Percentiles rank a stretch among this genome's conserved stretches.
These are phyloP conservation scores for Neodiprion virginianus DNA, from an alignment of 1,140 invertebrate species.

Conservation along the genomic window DNA sequence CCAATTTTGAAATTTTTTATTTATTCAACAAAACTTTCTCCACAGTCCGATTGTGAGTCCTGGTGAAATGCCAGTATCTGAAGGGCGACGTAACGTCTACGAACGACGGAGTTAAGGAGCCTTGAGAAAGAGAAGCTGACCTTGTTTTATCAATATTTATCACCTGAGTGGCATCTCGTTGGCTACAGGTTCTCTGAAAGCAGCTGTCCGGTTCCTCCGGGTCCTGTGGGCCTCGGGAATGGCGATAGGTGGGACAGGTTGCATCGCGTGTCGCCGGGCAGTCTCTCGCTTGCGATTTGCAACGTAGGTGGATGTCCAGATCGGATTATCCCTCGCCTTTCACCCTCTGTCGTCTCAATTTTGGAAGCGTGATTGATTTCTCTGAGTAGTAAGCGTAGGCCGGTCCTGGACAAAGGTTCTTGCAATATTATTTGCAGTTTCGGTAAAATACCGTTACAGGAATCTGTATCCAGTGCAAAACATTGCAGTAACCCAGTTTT, in stretches of 20 bases:
- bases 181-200: background rate
- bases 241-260: background rate
- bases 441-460: background rate
- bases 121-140: background rate
- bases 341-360: background rate
- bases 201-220: background rate
- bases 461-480: background rate
- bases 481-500: too few relatives aligned
- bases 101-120: too few relatives aligned
- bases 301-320: background rate
- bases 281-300: background rate
- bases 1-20: too few relatives aligned
- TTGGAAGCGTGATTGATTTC: background rate
- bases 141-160: background rate
- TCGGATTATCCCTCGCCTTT: background rate
- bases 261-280: constrained; percentile 1
- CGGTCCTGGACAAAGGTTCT: background rate
- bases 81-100: too few relatives aligned
- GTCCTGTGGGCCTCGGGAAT: too few relatives aligned
- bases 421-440: background rate
- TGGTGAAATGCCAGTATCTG: background rate
- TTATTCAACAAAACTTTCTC: too few relatives aligned
- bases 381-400: background rate
- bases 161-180: background rate
- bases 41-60: background rate